Base-by-base conservation (phyloP, 53 echinoderm and acorn worm species). In the Hippasteria phrygiana region DNA sequence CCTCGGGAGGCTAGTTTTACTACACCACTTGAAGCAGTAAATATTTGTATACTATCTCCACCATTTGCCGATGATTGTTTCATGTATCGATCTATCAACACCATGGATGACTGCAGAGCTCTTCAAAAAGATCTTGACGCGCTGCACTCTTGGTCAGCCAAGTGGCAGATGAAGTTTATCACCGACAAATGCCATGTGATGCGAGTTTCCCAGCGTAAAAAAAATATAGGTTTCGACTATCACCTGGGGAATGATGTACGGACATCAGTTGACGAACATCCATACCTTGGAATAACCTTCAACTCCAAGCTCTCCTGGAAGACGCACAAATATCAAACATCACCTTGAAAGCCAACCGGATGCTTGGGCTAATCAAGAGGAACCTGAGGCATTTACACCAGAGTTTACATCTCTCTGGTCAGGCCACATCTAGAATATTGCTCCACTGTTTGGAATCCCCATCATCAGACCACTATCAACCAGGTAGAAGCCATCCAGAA, bases 131-230 rank as follows among this genome's bases (percentile, higher is more conserved):
- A 88, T 88, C 55, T 87, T 67, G 74, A 73, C 74, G 43, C 80
- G 59, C 74, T 88, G 45, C 18, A 54, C 75, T 5, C 72, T 71
- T 39, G 92, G 88, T 29, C 87, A 28, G 17, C 43, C 8, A 73
- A 43, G 22, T 88, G 88, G 92, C 92, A 92, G 78, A 92, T 88
- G 88, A 88, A 92, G 51, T 92, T 92, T 51, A 92, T 81, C n/a
- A 42, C 62, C 2, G 75, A 81, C 24, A 88, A 88, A 47, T 88
- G 50, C 18, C 78, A 88, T 41, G 71, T 72, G 32, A 92, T 87
- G 51, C 87, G 53, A 66, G 63, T 92, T 51, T 59, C 91, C 38
- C 87, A 77, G 55, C 75, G 84, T 12, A 83, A 7, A 8, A 83
- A 90, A 51, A 64, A 88, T 20, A 88, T 29, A 62, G 24, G 43